Conservation (phyloP, 2,888 invertebrate genomes). For the Pyrgus malvae region DNA sequence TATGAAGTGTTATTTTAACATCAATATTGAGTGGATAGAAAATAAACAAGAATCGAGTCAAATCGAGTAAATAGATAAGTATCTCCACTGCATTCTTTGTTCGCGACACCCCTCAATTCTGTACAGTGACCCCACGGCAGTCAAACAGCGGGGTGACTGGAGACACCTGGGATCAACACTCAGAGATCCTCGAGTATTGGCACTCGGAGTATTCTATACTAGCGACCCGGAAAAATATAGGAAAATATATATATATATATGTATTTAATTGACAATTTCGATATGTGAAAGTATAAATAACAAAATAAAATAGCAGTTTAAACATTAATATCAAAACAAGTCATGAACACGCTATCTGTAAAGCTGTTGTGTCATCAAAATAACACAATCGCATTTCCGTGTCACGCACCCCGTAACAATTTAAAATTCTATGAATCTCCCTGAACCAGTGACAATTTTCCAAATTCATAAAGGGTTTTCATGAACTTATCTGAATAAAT, state of each 20-base stretch:
- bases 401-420: constrained; percentile 2
- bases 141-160: constrained; percentile 52
- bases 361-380: background rate
- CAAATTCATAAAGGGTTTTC: constrained; percentile 20
- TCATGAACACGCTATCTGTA: background rate
- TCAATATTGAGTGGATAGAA: too few relatives aligned
- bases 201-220: constrained; percentile 51
- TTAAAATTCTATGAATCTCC: constrained; percentile 24
- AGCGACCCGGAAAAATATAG: too few relatives aligned
- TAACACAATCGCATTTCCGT: constrained; percentile 1
- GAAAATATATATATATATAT: too few relatives aligned
- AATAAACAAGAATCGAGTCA: too few relatives aligned
- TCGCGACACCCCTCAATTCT: constrained; percentile 58
- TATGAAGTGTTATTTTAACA: too few relatives aligned
- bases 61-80: too few relatives aligned
- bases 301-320: background rate
- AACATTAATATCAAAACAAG: background rate
- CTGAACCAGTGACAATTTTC: constrained; percentile 14
- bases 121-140: constrained; percentile 67
- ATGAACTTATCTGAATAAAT: constrained; percentile 27
- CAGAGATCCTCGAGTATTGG: constrained; percentile 40
- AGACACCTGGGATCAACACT: constrained; percentile 65
- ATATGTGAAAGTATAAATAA: too few relatives aligned
- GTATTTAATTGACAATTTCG: too few relatives aligned
- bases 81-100: constrained; percentile 44